Evolutionary conservation across 2,888 invertebrate genomes (phyloP).

Genomic region (Nebria salina): DNA sequence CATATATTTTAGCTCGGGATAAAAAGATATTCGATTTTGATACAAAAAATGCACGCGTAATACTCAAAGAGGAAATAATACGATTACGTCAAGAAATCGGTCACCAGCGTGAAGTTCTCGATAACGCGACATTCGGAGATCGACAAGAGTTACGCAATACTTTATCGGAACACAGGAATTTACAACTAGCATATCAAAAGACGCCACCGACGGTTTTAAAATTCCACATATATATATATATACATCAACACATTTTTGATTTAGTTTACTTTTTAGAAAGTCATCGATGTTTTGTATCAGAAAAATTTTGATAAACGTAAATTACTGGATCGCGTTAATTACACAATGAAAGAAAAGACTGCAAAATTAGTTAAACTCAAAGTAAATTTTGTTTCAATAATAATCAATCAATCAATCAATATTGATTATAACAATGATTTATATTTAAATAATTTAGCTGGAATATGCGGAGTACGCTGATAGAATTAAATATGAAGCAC

Average conservation of each 20-base stretch:
- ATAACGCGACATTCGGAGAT: conserved; percentile 69
- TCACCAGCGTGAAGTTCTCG: conserved; percentile 66
- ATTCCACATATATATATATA: conserved; percentile 5
- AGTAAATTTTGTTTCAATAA: conserved; percentile 58
- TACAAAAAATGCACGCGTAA: conserved; percentile 62
- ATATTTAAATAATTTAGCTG: conserved; percentile 57
- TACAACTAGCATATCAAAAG: conserved; percentile 68
- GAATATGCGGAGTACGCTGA: conserved; percentile 67
- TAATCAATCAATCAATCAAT: not conserved
- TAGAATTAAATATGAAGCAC: conserved; percentile 64
- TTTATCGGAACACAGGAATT: conserved; percentile 67
- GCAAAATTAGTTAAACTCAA: conserved; percentile 68
- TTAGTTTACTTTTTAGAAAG: conserved; percentile 63
- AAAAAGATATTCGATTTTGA: conserved; percentile 70
- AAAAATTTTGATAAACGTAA: conserved; percentile 72
- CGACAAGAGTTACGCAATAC: conserved; percentile 69
- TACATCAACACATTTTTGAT: not conserved
- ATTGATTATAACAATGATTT: not conserved
- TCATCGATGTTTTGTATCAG: conserved; percentile 69
- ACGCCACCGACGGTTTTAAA: conserved; percentile 58
- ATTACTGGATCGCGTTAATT: conserved; percentile 69
- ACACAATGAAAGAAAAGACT: conserved; percentile 70
- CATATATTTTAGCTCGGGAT: conserved; percentile 65
- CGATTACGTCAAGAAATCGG: conserved; percentile 68
- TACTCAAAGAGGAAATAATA: conserved; percentile 68